phyloP scores from a whole-genome alignment of 2,888 invertebrate genomes.

The Zelleria hepariella region DNA sequence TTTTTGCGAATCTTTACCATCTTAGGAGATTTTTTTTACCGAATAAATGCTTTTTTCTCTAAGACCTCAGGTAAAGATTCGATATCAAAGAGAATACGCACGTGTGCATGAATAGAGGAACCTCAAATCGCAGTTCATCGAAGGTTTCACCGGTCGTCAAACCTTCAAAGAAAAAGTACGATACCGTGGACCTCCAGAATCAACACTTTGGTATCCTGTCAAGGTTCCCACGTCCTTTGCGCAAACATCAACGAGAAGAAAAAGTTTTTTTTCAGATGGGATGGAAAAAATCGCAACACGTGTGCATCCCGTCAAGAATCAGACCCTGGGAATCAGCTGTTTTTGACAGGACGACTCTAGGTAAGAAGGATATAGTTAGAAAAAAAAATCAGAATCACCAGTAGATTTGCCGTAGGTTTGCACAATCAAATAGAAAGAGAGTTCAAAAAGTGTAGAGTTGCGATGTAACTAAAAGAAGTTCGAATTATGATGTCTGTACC shows the following conservation, averaged over 20 bases:
- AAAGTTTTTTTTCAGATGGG: conserved; percentile 35
- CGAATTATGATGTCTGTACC: too few relatives aligned
- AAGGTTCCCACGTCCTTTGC: conserved; percentile 51
- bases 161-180: neutral
- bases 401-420: too few relatives aligned
- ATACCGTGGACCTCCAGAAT: conserved; percentile 7
- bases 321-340: conserved; percentile 57
- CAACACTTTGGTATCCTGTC: conserved; percentile 16
- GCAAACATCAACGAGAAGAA: conserved; percentile 32
- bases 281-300: conserved; percentile 48
- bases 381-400: too few relatives aligned
- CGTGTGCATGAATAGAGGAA: neutral
- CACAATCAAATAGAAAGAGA: too few relatives aligned
- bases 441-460: too few relatives aligned
- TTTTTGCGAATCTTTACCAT: neutral
- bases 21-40: neutral
- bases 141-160: neutral
- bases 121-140: neutral
- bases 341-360: conserved; percentile 2
- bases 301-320: conserved; percentile 24
- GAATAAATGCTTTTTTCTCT: neutral
- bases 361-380: neutral
- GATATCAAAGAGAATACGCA: neutral
- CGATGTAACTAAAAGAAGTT: too few relatives aligned
- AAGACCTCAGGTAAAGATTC: neutral